Conservation (phyloP, 2,888 invertebrate species). For the Scaptomyza reducta region DNA sequence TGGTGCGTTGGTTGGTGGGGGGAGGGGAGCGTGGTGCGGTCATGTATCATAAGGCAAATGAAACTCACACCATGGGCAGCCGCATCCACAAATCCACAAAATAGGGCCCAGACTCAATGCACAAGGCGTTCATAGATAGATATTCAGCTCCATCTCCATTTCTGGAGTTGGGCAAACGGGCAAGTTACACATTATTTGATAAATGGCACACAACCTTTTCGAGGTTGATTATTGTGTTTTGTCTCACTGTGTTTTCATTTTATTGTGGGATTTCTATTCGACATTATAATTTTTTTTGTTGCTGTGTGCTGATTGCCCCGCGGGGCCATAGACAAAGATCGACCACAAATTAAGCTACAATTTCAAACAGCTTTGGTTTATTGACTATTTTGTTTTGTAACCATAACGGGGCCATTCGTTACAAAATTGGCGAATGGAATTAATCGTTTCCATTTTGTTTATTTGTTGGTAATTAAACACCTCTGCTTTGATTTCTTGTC, state of each 20-base stretch:
- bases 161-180: conserved; percentile 61
- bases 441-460: conserved; percentile 80
- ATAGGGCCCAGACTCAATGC: conserved; percentile 38
- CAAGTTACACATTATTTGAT: conserved; percentile 78
- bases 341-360: conserved; percentile 76
- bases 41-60: conserved; percentile 70
- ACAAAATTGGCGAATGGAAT: conserved; percentile 79
- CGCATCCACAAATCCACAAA: conserved; percentile 38
- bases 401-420: conserved; percentile 74
- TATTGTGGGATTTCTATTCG: conserved; percentile 62
- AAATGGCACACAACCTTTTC: conserved; percentile 81
- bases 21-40: conserved; percentile 52
- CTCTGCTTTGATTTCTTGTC: conserved; percentile 78
- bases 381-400: conserved; percentile 25
- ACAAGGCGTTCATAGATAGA: conserved; percentile 25
- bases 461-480: conserved; percentile 82
- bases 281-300: conserved; percentile 26
- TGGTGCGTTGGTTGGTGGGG: neutral
- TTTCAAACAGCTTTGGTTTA: conserved; percentile 67
- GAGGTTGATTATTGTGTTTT: conserved; percentile 82
- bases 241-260: conserved; percentile 58
- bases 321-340: conserved; percentile 53
- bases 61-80: conserved; percentile 71
- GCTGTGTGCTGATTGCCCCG: conserved; percentile 57
- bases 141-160: conserved; percentile 47